Evolutionary conservation across 2,113 vertebrate genomes (phyloP), one percentile per base, ranked within the genome.

Genomic region (Neolamprologus sp.): DNA sequence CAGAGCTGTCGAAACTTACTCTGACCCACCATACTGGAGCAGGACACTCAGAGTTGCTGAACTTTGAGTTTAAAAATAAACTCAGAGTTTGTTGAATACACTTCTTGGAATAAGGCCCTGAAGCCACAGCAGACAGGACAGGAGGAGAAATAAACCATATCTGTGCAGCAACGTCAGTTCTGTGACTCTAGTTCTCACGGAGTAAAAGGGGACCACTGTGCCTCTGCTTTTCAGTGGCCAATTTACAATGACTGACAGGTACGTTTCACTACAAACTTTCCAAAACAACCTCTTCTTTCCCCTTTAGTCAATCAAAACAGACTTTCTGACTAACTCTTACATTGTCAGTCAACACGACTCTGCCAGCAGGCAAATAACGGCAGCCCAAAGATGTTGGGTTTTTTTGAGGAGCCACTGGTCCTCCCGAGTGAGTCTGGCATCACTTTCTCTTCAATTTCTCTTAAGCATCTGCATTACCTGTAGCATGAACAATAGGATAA

Each of bases 221-320:
- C 51, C 63, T 83, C 35, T 82, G 83, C 81, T 83, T 91, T 71
- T 81, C 88, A 86, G 80, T 82, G 87, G 84, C 89, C 87, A 93
- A 93, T 93, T 92, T 94, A 94, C 65, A 71, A 71, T 91, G 89
- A 93, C 87, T 93, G 93, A 91, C 91, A 89, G 85, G 80, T 79
- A 86, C 9, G 68, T 84, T 87, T 91, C 81, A 82, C 82, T 47
- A n/a, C 81, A 88, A 91, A 91, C 83, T 85, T 79, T 86, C 85
- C 84, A 47, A 87, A 93, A 92, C 82, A 91, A 90, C 45, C 68
- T 54, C 47, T 31, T 87, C 51, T 75, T 54, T 86, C 51, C 85
- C 68, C 63, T 90, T 85, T 65, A 31, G 40, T 91, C 93, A 85
- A 73, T 90, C 91, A 89, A 68, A 82, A 71, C 85, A 65, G 58